Evolutionary conservation across 1,140 invertebrate species (phyloP).

Genomic region (Epicauta chinensis): DNA sequence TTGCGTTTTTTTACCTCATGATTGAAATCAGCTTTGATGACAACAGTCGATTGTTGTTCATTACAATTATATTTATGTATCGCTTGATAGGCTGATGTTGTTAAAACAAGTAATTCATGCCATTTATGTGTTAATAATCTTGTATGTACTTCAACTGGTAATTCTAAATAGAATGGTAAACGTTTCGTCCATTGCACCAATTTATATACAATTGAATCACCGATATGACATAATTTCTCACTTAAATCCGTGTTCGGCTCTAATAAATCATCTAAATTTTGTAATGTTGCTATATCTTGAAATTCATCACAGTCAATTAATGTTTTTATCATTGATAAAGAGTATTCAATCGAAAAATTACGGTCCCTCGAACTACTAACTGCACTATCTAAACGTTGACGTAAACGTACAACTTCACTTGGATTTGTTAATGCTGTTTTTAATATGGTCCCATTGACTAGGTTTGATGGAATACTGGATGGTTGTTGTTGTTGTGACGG

Average conservation of each 20-base stretch:
- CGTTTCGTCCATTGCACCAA: constrained; percentile 98
- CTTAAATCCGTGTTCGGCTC: constrained; percentile 87
- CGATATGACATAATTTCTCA: constrained; percentile 89
- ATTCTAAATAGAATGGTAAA: constrained; percentile 91
- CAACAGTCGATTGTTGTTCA: constrained; percentile 41
- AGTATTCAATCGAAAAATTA: constrained; percentile 72
- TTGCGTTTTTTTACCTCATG: constrained; percentile 61
- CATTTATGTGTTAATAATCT: constrained; percentile 94
- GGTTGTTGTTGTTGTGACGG: constrained; percentile 40
- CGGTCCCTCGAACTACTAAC: constrained; percentile 80
- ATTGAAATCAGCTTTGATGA: constrained; percentile 62
- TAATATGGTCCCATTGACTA: constrained; percentile 85
- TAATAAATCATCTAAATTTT: constrained; percentile 84
- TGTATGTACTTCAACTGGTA: constrained; percentile 91
- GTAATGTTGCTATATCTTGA: constrained; percentile 85
- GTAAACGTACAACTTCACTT: constrained; percentile 83
- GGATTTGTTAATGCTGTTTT: constrained; percentile 91
- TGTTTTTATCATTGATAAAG: constrained; percentile 79
- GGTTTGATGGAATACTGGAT: constrained; percentile 55
- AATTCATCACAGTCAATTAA: constrained; percentile 93
- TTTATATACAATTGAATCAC: constrained; percentile 93
- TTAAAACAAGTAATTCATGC: constrained; percentile 92
- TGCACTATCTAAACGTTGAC: constrained; percentile 77
- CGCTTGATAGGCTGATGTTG: constrained; percentile 88
- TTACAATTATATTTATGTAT: constrained; percentile 52